These are phyloP conservation scores for Carcina quercana DNA, from an alignment of 2,888 invertebrate species.

Conservation along the genomic window DNA sequence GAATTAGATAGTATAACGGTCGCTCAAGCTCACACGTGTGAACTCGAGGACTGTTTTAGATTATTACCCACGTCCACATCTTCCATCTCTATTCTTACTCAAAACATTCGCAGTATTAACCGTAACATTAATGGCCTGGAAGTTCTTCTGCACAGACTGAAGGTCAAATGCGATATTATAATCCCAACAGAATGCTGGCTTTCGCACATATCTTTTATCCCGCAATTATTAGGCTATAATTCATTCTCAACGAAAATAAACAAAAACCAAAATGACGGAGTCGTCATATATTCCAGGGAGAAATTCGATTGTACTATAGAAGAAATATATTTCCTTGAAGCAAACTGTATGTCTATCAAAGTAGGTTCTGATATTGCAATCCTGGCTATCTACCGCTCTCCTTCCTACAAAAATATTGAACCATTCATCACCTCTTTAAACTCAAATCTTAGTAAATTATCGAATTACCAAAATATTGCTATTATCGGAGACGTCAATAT, in stretches of 20 bases:
- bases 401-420: too few species aligned
- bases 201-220: not conserved
- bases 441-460: not conserved
- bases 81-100: too few species aligned
- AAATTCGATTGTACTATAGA: not conserved
- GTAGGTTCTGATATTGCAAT: slow-evolving; percentile 3
- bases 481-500: slow-evolving; percentile 12
- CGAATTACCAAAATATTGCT: slow-evolving; percentile 3
- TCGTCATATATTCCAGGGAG: slow-evolving; percentile 2
- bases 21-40: too few species aligned
- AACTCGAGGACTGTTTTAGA: too few species aligned
- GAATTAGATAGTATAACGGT: too few species aligned
- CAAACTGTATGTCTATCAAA: slow-evolving; percentile 7
- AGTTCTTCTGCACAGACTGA: not conserved
- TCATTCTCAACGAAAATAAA: not conserved
- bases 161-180: not conserved
- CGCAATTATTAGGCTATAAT: not conserved
- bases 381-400: slow-evolving; percentile 5
- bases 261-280: slow-evolving; percentile 8
- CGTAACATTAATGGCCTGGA: slow-evolving; percentile 1
- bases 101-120: slow-evolving; percentile 3
- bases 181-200: slow-evolving; percentile 2
- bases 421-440: too few species aligned
- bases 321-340: slow-evolving; percentile 4
- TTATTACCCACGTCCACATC: too few species aligned